Base-by-base conservation (phyloP, 2,113 vertebrate genomes). In the Polyodon spathula region DNA sequence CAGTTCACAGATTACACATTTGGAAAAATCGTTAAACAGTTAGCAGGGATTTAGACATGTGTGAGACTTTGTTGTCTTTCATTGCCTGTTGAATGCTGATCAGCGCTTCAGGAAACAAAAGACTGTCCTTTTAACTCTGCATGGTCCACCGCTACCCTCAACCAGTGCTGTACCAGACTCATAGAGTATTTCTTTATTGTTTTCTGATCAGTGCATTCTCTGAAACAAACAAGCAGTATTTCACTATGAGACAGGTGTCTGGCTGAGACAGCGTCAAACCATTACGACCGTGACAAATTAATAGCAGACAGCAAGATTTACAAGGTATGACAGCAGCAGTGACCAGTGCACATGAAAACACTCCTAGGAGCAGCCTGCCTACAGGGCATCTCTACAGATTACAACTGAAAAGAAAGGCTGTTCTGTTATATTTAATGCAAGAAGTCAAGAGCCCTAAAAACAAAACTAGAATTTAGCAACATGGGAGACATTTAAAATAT, bases 281-380 rank as follows among this genome's bases (percentile, higher is more conserved):
- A 38, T 61, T 41, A 62, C 51, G 54, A 51, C 40, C 60, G 12
- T 8, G 40, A n/a, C n/a, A n/a, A n/a, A n/a, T n/a, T 62, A 62
- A 62, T 62, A 42, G 37, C 15, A 3, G 38, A 6, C 14, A 11
- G 6, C 40, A 10, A 54, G 60, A 62, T 54, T 54, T 54, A 62
- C 50, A 54, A 54, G 37, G 51, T 43, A 17, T 42, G 60, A 43
- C 51, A 9, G 8, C 11, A 42, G 15, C 54, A 62, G 54, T 62
- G 52, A 62, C 60, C 52, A 37, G 39, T 43, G 52, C 40, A 40
- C 42, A 62, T 40, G 40, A 42, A 39, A 50, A 54, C 39, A 14
- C 40, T 39, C 38, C 60, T 41, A 39, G 54, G 27, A 54, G n/a
- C 51, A 7, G 51, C n/a, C 48, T 15, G 37, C 15, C 46, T 14